Evolutionary conservation across 2,797 vertebrate genomes (phyloP), one percentile per base, ranked within the genome.

Genomic region (Glyptemys insculpta): DNA sequence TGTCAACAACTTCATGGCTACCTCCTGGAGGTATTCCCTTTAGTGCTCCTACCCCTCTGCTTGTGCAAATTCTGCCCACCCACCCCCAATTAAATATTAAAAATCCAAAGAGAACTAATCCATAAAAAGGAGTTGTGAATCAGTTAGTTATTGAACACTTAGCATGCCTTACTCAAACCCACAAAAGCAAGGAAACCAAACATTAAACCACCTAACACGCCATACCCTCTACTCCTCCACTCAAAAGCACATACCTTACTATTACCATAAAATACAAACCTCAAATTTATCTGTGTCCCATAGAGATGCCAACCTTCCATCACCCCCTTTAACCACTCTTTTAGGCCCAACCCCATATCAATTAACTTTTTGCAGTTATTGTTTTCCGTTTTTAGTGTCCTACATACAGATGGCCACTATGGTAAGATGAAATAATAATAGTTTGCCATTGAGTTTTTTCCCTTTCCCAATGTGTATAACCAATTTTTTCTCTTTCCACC

Each of bases 351-450:
- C 86, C 89, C 81, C 93, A 95, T 79, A 89, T 92, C 93, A 57
- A 87, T 95, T 95, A 94, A 54, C 74, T 19, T 56, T 92, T 96
- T 96, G 89, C 86, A 94, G 31, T 81, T 88, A 90, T 25, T 76
- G 47, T 81, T 95, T 97, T 92, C 74, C 2, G 1, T 86, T 86
- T 25, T 54, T 54, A 7, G 62, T 92, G 27, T 34, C 83, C 89
- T 91, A 89, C 79, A 92, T 96, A 85, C 54, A 14, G 79, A 6
- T 90, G 74, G 92, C 94, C 95, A 44, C 93, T 91, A 9, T 81
- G 65, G 84, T 79, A 97, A 93, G 9, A 37, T 72, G 65, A 37
- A 68, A n/a, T 94, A 18, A 78, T 27, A 80, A 31, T 89, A 59
- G 29, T 93, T 87, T 10, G 21, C 81, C 65, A 89, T 93, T 86